A percentile compares a stretch with the other conserved stretches of the same genome.
These are phyloP conservation scores for Brachionus sp. DNA, from an alignment of 1,140 invertebrate species.

Conservation along the genomic window DNA sequence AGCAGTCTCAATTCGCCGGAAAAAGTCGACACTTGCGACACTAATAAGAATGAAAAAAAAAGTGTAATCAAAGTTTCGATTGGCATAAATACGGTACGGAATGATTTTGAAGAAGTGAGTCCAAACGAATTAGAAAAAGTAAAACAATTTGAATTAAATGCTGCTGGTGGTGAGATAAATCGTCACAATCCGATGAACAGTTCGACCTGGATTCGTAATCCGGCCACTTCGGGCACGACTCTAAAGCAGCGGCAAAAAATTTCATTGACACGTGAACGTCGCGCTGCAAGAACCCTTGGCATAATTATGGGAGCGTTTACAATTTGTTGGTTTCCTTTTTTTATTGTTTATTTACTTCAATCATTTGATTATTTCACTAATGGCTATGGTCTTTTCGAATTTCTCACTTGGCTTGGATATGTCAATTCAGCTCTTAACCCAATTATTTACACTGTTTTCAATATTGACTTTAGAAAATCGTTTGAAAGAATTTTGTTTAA, in stretches of 20 bases:
- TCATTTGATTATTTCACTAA: neutral
- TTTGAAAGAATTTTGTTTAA: constrained; percentile 61
- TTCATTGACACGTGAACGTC: constrained; percentile 90
- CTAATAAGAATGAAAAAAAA: neutral
- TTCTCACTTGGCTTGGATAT: constrained; percentile 64
- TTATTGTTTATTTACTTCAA: constrained; percentile 72
- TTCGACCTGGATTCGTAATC: constrained; percentile 16
- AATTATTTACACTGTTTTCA: constrained; percentile 95
- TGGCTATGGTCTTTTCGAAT: constrained; percentile 16
- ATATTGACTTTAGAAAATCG: constrained; percentile 92
- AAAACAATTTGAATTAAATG: neutral
- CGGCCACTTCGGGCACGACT: neutral
- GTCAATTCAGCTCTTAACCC: constrained; percentile 90
- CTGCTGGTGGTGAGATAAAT: neutral
- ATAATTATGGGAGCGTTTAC: constrained; percentile 99
- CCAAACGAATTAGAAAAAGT: neutral
- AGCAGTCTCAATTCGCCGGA: neutral
- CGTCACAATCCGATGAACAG: neutral
- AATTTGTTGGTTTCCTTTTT: constrained; percentile 96
- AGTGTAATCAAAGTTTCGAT: neutral
- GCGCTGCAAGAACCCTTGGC: constrained; percentile 91
- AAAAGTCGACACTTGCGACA: neutral
- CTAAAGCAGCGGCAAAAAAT: constrained; percentile 78
- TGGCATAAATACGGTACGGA: neutral
- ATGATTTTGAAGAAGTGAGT: neutral